Base-by-base conservation (phyloP, 2,797 vertebrate genomes). In the Erpetoichthys calabaricus region DNA sequence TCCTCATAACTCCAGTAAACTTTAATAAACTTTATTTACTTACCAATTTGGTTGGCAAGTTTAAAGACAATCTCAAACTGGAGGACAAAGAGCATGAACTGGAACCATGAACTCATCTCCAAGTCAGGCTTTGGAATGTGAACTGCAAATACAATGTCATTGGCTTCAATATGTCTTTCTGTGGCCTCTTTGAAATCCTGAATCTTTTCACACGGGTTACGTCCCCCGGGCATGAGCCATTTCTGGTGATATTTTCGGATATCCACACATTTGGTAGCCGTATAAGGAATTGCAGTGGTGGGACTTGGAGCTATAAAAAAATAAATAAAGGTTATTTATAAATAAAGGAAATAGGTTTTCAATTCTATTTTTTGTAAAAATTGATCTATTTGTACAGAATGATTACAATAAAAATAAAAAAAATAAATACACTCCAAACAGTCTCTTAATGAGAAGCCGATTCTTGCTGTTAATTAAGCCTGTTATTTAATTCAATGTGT, bases 31-130 rank as follows among this genome's bases (percentile, higher is more conserved):
- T 25, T 25, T 25, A 25, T 25, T 25, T 6, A 71, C 73, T 91
- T 74, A 98, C 94, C 86, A 5, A 98, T 91, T 65, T 91, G 88
- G 45, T 99, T 99, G 78, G 87, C 62, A 68, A 89, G 72, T 77
- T 91, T 95, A 70, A 91, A 98, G 0, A 87, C 89, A 0, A 99
- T 95, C 75, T 99, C 92, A 63, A 98, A 83, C 66, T 99, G 91
- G 67, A 99, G 76, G 76, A 99, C 85, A 68, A 97, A 85, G 6
- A 99, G 75, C 83, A 99, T 93, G 65, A 98, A 99, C 71, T 99
- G 96, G 81, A 99, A 99, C 96, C 95, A 99, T 58, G 94, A 82
- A 64, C 89, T 99, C 94, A 99, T 98, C 82, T 98, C 92, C 70
- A 84, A 90, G 63, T 65, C 57, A 6, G 77, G 85, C 59, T 82